Base-by-base conservation (phyloP, 1,140 invertebrate species). In the Melipona quadrifasciata region DNA sequence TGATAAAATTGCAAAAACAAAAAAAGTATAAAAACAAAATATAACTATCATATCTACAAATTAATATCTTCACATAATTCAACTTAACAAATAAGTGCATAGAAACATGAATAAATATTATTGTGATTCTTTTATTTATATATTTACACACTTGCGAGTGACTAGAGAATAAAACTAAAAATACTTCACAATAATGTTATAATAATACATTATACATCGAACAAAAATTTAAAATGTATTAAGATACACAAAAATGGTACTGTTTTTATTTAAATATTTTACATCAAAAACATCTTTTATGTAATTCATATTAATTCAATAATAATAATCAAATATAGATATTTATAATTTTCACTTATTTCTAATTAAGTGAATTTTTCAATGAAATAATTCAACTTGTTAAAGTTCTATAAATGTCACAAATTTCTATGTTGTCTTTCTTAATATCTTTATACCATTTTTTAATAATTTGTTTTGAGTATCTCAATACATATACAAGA, bases 401-500 rank as follows among this genome's bases (percentile, higher is more conserved):
- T 51, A 51, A 17, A 51, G 2, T 72, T 72, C 2, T 5, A n/a
- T 27, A 72, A 72, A 27, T 53, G 17, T 47, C 24, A 17, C 47
- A 47, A 24, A 16, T n/a, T 71, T 16, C 12, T 71, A 51, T 51
- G 24, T 19, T 27, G 21, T 1, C 8, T 73, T 53, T 27, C 1
- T 53, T 21, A 12, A 55, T 31, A 8, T 39, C 2, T 75, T 75
- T 31, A 57, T 21, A 75, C 24, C 34, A 39, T 24, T 21, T 8
- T 34, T 24, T 34, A 21, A 21, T 53, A 27, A 53, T 53, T 24
- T 27, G 11, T 61, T 77, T 77, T 58, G 53, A 58, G 14, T 77
- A 77, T 70, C 75, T 39, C 3, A 78, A 78, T 34, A 83, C 65
- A 77, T 83, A 39, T 83, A 83, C 65, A 83, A 68, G 17, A 31